Evolutionary conservation across 2,888 invertebrate species (phyloP).

Genomic region (Miltochrista miniata): DNA sequence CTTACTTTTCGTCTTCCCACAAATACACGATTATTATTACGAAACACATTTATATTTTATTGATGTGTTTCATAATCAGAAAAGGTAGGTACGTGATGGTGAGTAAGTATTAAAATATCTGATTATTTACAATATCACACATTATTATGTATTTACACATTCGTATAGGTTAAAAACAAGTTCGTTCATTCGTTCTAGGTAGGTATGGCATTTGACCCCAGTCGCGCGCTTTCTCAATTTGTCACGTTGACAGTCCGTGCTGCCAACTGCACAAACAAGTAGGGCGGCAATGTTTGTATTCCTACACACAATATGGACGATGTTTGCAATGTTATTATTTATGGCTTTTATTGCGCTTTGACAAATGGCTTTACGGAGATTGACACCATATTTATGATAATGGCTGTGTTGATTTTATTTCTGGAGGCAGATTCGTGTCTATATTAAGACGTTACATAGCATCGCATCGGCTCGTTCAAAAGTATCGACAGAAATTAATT

Average conservation of each 20-base stretch:
- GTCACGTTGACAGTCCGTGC: slow-evolving; percentile 61
- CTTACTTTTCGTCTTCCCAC: too few species aligned
- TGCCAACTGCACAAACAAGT: slow-evolving; percentile 74
- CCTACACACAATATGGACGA: slow-evolving; percentile 58
- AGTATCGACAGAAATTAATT: not conserved
- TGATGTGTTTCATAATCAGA: too few species aligned
- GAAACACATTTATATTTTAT: too few species aligned
- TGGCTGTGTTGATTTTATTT: slow-evolving; percentile 19
- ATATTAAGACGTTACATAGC: slow-evolving; percentile 10
- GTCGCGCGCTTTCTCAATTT: slow-evolving; percentile 51
- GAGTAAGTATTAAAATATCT: too few species aligned
- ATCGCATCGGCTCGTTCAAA: not conserved
- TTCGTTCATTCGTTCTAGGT: too few species aligned
- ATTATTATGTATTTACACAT: too few species aligned
- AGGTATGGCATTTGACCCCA: slow-evolving; percentile 29
- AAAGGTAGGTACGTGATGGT: too few species aligned
- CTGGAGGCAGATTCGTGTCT: too few species aligned
- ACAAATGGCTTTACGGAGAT: slow-evolving; percentile 67
- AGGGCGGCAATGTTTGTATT: slow-evolving; percentile 74
- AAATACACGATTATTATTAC: too few species aligned
- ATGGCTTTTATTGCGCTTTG: slow-evolving; percentile 61
- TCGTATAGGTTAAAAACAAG: too few species aligned
- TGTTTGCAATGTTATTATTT: slow-evolving; percentile 71
- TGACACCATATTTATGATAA: slow-evolving; percentile 50
- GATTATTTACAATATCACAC: too few species aligned